phyloP scores from a whole-genome alignment of 2,113 vertebrate genomes.

The Hypocryptadius cinnamomeus region DNA sequence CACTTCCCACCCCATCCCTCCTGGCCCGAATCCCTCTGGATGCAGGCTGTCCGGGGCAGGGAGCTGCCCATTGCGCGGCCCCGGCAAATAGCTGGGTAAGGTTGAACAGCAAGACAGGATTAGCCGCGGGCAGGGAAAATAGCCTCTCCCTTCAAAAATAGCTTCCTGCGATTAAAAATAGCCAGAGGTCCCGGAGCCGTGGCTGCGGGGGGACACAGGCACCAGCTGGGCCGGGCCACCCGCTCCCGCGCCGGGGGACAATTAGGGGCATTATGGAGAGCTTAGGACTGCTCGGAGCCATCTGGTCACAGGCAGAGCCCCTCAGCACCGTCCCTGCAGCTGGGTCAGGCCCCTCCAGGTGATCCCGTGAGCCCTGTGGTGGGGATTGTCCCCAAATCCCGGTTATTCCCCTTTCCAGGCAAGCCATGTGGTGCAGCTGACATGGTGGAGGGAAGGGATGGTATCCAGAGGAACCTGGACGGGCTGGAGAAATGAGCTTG shows the following conservation, averaged over 20 bases:
- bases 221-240: conserved; percentile 16
- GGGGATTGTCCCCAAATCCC: neutral
- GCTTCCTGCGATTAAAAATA: conserved; percentile 52
- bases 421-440: neutral
- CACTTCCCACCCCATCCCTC: neutral
- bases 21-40: neutral
- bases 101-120: conserved; percentile 26
- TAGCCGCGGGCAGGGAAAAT: conserved; percentile 42
- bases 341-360: neutral
- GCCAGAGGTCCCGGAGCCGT: neutral
- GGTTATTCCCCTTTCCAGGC: neutral
- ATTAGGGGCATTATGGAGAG: conserved; percentile 39
- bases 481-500: neutral
- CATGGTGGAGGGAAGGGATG: neutral
- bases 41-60: neutral
- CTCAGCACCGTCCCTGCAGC: fast-evolving
- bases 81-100: neutral
- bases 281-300: conserved; percentile 8
- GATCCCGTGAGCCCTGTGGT: fast-evolving
- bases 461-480: no score
- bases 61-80: neutral
- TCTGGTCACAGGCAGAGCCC: neutral
- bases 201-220: neutral
- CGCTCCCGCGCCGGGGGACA: neutral
- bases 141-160: conserved; percentile 41